These are phyloP conservation scores for Ahaetulla prasina DNA, from an alignment of 2,113 vertebrate genomes.

Conservation along the genomic window DNA sequence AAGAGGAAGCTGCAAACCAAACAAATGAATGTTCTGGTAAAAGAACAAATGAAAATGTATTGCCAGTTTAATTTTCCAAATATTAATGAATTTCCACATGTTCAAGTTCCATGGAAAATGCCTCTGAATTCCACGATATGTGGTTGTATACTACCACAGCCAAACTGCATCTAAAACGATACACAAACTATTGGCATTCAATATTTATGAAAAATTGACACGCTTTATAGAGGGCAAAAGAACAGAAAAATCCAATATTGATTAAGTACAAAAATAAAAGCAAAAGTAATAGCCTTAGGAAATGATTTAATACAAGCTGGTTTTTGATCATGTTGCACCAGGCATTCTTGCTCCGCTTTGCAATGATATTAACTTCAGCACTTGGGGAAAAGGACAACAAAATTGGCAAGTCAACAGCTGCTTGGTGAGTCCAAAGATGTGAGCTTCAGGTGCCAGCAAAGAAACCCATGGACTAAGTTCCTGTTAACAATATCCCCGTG, in stretches of 20 bases:
- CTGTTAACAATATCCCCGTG: not conserved
- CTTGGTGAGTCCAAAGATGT: accelerated
- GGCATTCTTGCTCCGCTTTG: constrained; percentile 15
- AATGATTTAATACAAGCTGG: not conserved
- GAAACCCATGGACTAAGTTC: not conserved
- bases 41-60: not conserved
- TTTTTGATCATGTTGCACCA: constrained; percentile 1
- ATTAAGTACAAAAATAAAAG: constrained; percentile 30
- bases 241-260: constrained; percentile 25
- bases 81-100: not conserved
- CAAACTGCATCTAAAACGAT: not conserved
- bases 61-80: constrained; percentile 15
- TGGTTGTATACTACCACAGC: not conserved
- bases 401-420: not conserved
- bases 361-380: constrained; percentile 16
- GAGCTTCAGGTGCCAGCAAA: not conserved
- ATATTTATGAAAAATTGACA: constrained; percentile 22
- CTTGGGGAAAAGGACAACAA: not conserved
- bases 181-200: constrained; percentile 2
- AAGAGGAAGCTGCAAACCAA: not conserved
- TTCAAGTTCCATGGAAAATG: not conserved
- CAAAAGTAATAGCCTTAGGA: constrained; percentile 26
- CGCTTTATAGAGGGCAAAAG: not conserved
- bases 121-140: not conserved
- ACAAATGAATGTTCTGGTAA: not conserved